These are phyloP conservation scores for Telmatherina bonti DNA, from an alignment of 2,797 vertebrate species.

Conservation along the genomic window DNA sequence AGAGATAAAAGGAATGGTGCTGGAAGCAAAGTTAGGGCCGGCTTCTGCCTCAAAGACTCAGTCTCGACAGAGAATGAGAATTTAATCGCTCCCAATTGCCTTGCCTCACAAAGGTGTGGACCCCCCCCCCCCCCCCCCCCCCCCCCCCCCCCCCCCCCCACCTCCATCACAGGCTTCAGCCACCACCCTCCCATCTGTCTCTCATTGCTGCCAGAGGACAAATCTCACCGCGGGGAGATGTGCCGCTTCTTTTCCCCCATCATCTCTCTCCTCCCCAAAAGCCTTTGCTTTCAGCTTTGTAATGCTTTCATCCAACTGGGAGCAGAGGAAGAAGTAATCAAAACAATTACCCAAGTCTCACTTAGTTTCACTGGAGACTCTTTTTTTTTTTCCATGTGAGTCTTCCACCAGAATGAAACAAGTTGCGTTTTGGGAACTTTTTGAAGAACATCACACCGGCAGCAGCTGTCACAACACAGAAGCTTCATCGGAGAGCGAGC, in stretches of 20 bases:
- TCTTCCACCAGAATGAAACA: conserved; percentile 61
- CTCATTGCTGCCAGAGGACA: conserved; percentile 61
- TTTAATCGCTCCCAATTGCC: conserved; percentile 77
- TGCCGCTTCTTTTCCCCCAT: conserved; percentile 40
- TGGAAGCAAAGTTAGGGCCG: conserved; percentile 54
- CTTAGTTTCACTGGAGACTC: conserved; percentile 55
- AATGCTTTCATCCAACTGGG: conserved; percentile 47
- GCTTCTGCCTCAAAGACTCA: conserved; percentile 44
- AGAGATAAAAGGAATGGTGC: conserved; percentile 65
- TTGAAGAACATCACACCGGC: conserved; percentile 66
- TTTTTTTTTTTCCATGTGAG: conserved; percentile 46
- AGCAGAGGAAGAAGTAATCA: conserved; percentile 60
- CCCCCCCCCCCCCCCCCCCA: background rate
- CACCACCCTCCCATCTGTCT: conserved; percentile 67
- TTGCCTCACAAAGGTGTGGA: conserved; percentile 71
- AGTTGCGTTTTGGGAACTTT: conserved; percentile 59
- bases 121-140: too few relatives aligned
- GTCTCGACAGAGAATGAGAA: conserved; percentile 56
- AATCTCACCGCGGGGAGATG: conserved; percentile 63
- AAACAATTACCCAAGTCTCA: conserved; percentile 71
- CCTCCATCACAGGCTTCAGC: conserved; percentile 9
- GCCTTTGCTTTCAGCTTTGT: conserved; percentile 48
- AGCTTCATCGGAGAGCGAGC: conserved; percentile 27
- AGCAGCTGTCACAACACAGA: conserved; percentile 69
- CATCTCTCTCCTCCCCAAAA: conserved; percentile 40